A percentile compares a stretch with the other conserved stretches of the same genome.
Evolutionary conservation across 2,888 invertebrate genomes (phyloP).

Genomic region (Plebejus melissa): DNA sequence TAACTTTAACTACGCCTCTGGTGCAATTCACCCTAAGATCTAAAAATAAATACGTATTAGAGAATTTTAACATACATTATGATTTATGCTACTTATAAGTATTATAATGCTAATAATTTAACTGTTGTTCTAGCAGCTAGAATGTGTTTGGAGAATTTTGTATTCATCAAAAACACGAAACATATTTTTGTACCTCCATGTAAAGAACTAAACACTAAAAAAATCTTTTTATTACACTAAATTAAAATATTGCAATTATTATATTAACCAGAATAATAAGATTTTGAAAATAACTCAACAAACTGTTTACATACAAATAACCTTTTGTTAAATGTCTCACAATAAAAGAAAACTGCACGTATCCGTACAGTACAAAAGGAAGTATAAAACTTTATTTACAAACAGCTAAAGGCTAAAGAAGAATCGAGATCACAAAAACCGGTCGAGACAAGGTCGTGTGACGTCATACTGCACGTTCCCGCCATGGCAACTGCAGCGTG

Average conservation of each 20-base stretch:
- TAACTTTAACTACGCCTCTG: no score
- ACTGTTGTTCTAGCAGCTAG: no score
- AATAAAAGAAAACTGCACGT: slow-evolving; percentile 9
- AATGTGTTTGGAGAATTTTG: no score
- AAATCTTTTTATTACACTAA: no score
- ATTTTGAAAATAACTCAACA: background rate
- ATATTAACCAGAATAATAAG: background rate
- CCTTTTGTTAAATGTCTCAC: background rate
- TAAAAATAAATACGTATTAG: no score
- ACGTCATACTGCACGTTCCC: slow-evolving; percentile 34
- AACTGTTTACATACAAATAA: background rate
- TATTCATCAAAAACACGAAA: no score
- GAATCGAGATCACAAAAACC: slow-evolving; percentile 28
- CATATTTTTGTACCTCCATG: no score
- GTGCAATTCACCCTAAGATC: no score
- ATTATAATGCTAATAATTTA: no score
- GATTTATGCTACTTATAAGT: no score
- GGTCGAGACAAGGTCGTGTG: slow-evolving; percentile 34
- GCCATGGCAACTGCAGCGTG: slow-evolving; percentile 6
- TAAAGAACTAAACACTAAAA: no score
- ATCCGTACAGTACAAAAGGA: background rate
- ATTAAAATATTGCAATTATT: background rate
- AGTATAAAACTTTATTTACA: slow-evolving; percentile 20
- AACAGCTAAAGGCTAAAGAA: background rate
- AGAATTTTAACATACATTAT: no score